Evolutionary conservation across 2,113 vertebrate genomes (phyloP), one percentile per base, ranked within the genome.

Genomic region (Embiotoca jacksoni): DNA sequence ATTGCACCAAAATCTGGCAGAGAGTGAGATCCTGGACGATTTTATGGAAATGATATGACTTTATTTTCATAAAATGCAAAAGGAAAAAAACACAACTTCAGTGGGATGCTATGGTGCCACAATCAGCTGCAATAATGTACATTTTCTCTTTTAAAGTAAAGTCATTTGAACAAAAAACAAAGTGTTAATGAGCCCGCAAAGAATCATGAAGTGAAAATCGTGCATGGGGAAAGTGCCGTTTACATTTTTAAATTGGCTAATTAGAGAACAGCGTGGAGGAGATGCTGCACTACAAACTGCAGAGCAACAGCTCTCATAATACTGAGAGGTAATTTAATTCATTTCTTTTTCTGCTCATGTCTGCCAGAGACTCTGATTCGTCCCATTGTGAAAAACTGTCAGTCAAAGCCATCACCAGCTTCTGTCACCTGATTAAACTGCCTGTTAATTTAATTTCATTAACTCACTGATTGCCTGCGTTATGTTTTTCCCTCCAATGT

Each of bases 391-490:
- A 54, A 74, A 31, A 60, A 2, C 14, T 36, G 49, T 35, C 60
- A 60, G 31, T 61, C 46, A 39, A 54, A 76, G 41, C 63, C 32
- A 39, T 69, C 44, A 57, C 31, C 46, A 41, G 1, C 30, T 31
- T 66, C 72, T 52, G 58, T 62, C 46, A 31, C 23, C 58, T 5
- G 30, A 16, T 58, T 23, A 37, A 53, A 10, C 67, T 33, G 13
- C 36, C 7, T 50, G 23, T 6, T 75, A 30, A 60, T 76, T 59
- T 7, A 31, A 66, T 60, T 44, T n/a, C 47, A 14, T 37, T 7
- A 49, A 15, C 36, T 60, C 31, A 5, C 49, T 73, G 15, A 72
- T 72, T 39, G 31, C 16, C 52, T 74, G 55, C 49, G 10, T 72
- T 37, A 7, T 37, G 4, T 37, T 37, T 37, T 37, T 37, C 37